These are phyloP conservation scores for Andrena haemorrhoa DNA, from an alignment of 2,888 invertebrate genomes.

Conservation along the genomic window DNA sequence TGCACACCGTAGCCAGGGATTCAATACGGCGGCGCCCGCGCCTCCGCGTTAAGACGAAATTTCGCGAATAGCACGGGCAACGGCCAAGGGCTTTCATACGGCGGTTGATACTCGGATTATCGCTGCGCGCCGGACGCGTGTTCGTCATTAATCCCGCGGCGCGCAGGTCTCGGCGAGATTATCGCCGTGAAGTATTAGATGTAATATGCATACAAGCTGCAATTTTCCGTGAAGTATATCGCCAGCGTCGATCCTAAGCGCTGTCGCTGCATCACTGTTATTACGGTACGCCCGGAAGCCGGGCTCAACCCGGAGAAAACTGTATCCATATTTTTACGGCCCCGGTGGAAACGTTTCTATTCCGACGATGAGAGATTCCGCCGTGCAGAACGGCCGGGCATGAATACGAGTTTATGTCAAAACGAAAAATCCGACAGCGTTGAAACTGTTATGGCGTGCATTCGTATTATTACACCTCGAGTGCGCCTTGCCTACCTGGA, in stretches of 20 bases:
- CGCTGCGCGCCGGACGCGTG: slow-evolving; percentile 37
- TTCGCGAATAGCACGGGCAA: background rate
- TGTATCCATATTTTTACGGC: slow-evolving; percentile 41
- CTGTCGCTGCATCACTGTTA: slow-evolving; percentile 60
- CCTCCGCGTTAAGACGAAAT: slow-evolving; percentile 8
- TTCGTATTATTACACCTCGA: background rate
- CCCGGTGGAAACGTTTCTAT: slow-evolving; percentile 30
- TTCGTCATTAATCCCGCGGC: slow-evolving; percentile 41
- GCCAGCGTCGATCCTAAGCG: slow-evolving; percentile 49
- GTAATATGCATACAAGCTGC: slow-evolving; percentile 52
- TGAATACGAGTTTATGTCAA: slow-evolving; percentile 7
- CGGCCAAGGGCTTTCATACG: background rate
- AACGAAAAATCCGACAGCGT: slow-evolving; percentile 9
- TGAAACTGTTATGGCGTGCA: slow-evolving; percentile 4
- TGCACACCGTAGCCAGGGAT: slow-evolving; percentile 4
- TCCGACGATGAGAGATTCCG: background rate
- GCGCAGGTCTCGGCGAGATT: slow-evolving; percentile 27
- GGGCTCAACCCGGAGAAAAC: slow-evolving; percentile 28
- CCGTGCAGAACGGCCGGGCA: background rate
- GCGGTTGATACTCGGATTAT: slow-evolving; percentile 29
- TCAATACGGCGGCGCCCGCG: background rate
- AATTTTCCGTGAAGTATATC: slow-evolving; percentile 58
- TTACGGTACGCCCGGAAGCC: slow-evolving; percentile 50
- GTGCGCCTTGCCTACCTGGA: slow-evolving; percentile 2
- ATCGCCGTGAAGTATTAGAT: slow-evolving; percentile 48